Percentiles rank a stretch among this genome's conserved stretches.
These are phyloP conservation scores for Drosophila meridiana DNA, from an alignment of 2,888 invertebrate genomes.

Conservation along the genomic window DNA sequence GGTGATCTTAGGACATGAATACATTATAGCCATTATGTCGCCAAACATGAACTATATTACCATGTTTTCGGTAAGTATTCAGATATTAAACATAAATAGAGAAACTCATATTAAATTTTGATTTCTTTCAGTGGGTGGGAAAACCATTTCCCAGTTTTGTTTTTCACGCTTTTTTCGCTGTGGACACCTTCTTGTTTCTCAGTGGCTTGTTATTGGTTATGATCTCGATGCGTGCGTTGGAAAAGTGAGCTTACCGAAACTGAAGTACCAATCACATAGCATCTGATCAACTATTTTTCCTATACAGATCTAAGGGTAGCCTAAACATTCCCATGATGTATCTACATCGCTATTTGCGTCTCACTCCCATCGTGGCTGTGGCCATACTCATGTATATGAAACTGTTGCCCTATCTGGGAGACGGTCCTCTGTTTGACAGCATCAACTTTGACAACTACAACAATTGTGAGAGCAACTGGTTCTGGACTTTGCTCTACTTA, in stretches of 20 bases:
- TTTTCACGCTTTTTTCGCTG: conserved; percentile 85
- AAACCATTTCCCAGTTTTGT: conserved; percentile 67
- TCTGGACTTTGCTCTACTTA: conserved; percentile 85
- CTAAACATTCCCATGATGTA: conserved; percentile 82
- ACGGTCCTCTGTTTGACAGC: conserved; percentile 86
- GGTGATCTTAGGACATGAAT: conserved; percentile 4
- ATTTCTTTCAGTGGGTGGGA: conserved; percentile 61
- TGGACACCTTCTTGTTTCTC: conserved; percentile 88
- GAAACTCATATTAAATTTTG: background rate
- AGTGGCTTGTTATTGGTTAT: conserved; percentile 86
- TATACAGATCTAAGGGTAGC: conserved; percentile 55
- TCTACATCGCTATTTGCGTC: conserved; percentile 84
- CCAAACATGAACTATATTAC: conserved; percentile 3
- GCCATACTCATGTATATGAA: conserved; percentile 85
- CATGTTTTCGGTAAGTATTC: background rate
- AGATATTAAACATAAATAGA: no score
- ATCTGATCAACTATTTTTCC: background rate
- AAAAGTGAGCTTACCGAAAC: conserved; percentile 54
- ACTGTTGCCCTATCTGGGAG: conserved; percentile 85
- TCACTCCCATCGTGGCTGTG: conserved; percentile 86
- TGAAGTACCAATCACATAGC: background rate
- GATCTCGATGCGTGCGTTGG: conserved; percentile 56
- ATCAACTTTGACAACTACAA: conserved; percentile 59
- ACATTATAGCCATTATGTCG: background rate
- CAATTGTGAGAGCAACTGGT: conserved; percentile 85